These are phyloP conservation scores for Neolamprologus sp. DNA, from an alignment of 2,113 vertebrate species.

Conservation along the genomic window DNA sequence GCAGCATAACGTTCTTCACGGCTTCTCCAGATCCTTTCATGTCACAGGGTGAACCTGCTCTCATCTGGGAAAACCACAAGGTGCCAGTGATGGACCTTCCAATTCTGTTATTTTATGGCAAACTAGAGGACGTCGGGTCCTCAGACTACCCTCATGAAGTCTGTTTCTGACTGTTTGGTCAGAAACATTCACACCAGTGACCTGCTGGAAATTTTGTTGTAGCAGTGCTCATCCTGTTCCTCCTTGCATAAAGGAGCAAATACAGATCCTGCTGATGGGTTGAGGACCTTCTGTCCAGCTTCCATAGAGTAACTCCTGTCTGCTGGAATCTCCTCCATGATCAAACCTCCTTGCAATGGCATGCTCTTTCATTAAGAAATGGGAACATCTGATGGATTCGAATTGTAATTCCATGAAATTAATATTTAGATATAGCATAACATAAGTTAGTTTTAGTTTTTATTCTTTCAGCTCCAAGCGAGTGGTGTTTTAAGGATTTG, in stretches of 20 bases:
- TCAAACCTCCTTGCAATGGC: neutral
- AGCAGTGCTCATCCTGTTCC: neutral
- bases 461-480: neutral
- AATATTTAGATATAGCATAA: neutral
- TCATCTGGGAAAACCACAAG: neutral
- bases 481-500: neutral
- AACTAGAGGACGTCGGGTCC: fast-evolving
- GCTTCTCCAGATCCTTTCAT: neutral
- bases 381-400: neutral
- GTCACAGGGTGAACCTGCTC: neutral
- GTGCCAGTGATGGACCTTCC: neutral
- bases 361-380: neutral
- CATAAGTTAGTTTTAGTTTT: neutral
- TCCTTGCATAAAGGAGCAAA: neutral
- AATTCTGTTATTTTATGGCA: neutral
- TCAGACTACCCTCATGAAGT: neutral
- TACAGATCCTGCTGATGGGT: neutral
- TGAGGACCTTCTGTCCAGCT: neutral
- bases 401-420: neutral
- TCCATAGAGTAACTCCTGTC: neutral
- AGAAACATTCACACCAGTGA: neutral
- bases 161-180: neutral
- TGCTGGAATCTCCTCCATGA: neutral
- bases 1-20: neutral
- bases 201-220: neutral